phyloP scores from a whole-genome alignment of 2,888 invertebrate species.

The Tipula lateralis region DNA sequence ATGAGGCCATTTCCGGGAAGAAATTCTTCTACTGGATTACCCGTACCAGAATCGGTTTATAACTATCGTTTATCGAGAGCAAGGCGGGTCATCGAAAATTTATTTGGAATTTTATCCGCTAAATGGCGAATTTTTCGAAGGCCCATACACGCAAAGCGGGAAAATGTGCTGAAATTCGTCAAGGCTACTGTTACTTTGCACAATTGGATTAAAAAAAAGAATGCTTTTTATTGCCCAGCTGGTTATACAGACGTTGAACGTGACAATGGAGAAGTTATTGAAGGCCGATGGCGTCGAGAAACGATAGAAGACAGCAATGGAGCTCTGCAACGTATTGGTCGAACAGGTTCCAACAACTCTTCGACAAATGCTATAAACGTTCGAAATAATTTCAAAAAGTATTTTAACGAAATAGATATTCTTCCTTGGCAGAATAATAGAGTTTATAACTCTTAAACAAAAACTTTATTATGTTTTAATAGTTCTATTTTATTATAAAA shows the following conservation, averaged over 20 bases:
- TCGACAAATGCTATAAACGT: neutral
- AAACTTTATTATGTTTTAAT: neutral
- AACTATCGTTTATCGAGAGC: too few species aligned
- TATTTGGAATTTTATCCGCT: too few species aligned
- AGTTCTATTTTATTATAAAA: neutral
- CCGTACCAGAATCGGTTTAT: neutral
- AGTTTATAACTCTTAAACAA: too few species aligned
- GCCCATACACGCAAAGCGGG: constrained; percentile 2
- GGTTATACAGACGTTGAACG: too few species aligned
- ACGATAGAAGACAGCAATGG: neutral
- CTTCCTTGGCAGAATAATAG: constrained; percentile 14
- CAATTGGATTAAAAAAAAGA: neutral
- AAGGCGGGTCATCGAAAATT: too few species aligned
- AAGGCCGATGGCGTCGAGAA: neutral
- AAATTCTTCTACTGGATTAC: constrained; percentile 20
- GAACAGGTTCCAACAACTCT: constrained; percentile 19
- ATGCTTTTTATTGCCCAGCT: neutral
- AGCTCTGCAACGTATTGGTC: neutral
- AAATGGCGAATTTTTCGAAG: neutral
- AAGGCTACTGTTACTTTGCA: neutral
- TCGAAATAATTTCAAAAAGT: too few species aligned
- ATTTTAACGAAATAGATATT: too few species aligned
- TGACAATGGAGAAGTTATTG: neutral
- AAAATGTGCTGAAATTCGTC: too few species aligned
- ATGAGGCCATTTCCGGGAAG: too few species aligned